Evolutionary conservation across 2,888 invertebrate species (phyloP), one percentile per base, ranked within the genome.

Genomic region (Troides oblongomaculatus): DNA sequence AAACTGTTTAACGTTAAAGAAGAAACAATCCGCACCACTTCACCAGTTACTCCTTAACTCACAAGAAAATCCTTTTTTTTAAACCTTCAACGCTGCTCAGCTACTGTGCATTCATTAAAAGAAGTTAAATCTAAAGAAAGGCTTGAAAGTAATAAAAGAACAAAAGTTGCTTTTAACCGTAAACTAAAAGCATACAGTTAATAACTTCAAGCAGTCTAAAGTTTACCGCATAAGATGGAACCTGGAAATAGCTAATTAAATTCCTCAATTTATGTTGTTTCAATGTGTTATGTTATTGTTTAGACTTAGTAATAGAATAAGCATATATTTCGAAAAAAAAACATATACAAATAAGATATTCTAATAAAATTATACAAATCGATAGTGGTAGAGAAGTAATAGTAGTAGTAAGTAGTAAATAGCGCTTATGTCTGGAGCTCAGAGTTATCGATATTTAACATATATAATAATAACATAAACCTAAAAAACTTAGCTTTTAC

Each of bases 201-300:
- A 17, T 64, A 56, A 64, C n/a, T 21, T 21, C 36, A 64, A 64
- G 64, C 50, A 25, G 30, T 53, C 50, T 50, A 50, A 5, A 18
- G 50, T 18, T 50, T 17, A 50, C 50, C 50, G 50, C 50, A 18
- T 17, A 50, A 14, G 14, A 17, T 18, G 50, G 50, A 50, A 50
- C 17, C 18, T 18, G 17, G 17, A 50, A 50, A 18, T 50, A 50
- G 50, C 5, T 14, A 50, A 50, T 18, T 18, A 18, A 2, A 50
- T 50, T 50, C 50, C 50, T 50, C 18, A 50, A 17, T 50, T 50
- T 14, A 4, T 50, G 18, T 1, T 50, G 50, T 17, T 50, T 50
- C 14, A 50, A 50, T 50, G 14, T 17, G 2, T 50, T 17, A 50
- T 18, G 18, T 50, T 50, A 50, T 50, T 50, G 39, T 39, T 10